These are phyloP conservation scores for Azorinus chamasolen DNA, from an alignment of 2,888 invertebrate species.

Conservation along the genomic window DNA sequence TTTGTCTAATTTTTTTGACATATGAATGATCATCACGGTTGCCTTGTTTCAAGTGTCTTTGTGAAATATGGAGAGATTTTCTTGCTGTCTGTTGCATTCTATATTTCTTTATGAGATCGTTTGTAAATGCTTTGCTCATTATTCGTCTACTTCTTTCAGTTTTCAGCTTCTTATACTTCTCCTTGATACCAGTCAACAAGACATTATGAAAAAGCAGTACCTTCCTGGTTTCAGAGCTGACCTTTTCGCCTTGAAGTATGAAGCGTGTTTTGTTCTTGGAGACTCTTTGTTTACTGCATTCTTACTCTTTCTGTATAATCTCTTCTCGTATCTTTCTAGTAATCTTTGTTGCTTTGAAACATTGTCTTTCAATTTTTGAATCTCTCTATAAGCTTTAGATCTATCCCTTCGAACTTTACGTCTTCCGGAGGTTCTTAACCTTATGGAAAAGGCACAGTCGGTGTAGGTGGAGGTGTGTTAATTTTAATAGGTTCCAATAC, in stretches of 20 bases:
- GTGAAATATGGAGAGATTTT: conserved; percentile 1
- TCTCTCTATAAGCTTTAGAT: conserved; percentile 27
- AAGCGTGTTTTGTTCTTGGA: conserved; percentile 35
- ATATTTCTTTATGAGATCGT: conserved; percentile 22
- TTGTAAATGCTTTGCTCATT: conserved; percentile 9
- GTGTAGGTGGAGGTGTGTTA: conserved; percentile 26
- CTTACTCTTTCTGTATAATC: conserved; percentile 9
- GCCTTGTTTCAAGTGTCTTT: conserved; percentile 1
- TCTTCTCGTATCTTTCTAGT: conserved; percentile 20
- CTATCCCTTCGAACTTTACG: conserved; percentile 19
- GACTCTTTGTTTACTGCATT: conserved; percentile 5
- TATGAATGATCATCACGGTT: background rate
- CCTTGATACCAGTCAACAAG: conserved; percentile 18
- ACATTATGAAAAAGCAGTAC: conserved; percentile 40
- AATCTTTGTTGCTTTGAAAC: conserved; percentile 4
- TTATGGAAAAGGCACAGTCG: conserved; percentile 10
- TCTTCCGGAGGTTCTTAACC: conserved; percentile 1
- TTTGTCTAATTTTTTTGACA: conserved; percentile 1
- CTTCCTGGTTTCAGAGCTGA: conserved; percentile 4
- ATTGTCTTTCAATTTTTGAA: conserved; percentile 10
- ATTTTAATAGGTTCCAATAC: background rate
- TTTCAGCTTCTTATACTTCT: conserved; percentile 27
- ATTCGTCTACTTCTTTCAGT: conserved; percentile 8
- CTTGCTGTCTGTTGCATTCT: conserved; percentile 7
- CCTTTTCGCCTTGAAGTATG: conserved; percentile 26